Evolutionary conservation across 2,113 vertebrate genomes (phyloP).

Genomic region (Ascaphus truei): DNA sequence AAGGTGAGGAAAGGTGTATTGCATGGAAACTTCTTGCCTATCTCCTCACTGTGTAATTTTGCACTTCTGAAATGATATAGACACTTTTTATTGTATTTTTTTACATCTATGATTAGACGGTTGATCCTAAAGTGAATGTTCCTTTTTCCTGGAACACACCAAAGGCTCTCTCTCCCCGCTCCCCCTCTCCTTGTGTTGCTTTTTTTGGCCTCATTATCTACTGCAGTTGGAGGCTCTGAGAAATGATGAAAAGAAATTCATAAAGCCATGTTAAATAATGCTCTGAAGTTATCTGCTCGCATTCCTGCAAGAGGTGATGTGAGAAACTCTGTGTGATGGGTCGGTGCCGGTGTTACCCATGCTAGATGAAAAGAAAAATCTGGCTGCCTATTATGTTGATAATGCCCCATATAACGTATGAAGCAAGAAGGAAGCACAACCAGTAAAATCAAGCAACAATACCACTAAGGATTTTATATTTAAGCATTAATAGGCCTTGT

Average conservation of each 20-base stretch:
- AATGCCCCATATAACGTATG: neutral
- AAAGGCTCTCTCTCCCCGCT: neutral
- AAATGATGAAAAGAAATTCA: constrained; percentile 17
- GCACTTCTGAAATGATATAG: neutral
- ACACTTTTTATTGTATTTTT: neutral
- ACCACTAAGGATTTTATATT: too few species aligned
- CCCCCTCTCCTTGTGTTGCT: neutral
- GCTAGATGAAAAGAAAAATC: neutral
- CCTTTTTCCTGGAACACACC: neutral
- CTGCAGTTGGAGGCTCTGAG: neutral
- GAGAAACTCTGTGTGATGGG: neutral
- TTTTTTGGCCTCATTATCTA: constrained; percentile 23
- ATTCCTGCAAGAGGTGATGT: constrained; percentile 8
- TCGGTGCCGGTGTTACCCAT: neutral
- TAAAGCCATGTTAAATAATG: constrained; percentile 19
- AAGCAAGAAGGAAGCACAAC: neutral
- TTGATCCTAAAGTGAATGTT: neutral
- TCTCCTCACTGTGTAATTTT: neutral
- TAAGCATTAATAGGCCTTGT: too few species aligned
- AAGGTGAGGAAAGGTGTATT: neutral
- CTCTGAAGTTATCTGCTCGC: constrained; percentile 10
- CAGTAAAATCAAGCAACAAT: too few species aligned
- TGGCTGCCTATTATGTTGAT: neutral
- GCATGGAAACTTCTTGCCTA: neutral
- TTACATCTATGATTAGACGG: constrained; percentile 17